phyloP scores from a whole-genome alignment of 2,888 invertebrate genomes.

The Mythimna loreyi region DNA sequence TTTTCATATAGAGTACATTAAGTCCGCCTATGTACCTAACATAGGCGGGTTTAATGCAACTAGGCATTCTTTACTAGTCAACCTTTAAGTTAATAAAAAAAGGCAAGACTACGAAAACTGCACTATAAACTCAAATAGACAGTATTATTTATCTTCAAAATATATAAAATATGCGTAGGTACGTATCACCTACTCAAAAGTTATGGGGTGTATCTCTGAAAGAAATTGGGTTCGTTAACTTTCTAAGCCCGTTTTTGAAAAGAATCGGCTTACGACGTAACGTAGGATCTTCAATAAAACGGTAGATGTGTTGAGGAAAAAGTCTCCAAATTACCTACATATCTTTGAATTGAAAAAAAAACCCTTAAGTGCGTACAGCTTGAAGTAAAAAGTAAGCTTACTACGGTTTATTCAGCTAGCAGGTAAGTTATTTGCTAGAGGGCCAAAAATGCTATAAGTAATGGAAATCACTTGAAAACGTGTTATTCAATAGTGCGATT shows the following conservation, averaged over 20 bases:
- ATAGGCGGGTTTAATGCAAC: too few species aligned
- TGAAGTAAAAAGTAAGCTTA: not conserved
- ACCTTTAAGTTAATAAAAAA: too few species aligned
- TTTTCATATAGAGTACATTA: too few species aligned
- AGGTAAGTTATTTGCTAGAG: not conserved
- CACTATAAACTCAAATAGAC: too few species aligned
- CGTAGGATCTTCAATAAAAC: not conserved
- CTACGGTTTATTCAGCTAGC: not conserved
- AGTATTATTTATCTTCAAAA: slow-evolving; percentile 9
- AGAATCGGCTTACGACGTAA: not conserved
- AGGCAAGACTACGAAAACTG: too few species aligned
- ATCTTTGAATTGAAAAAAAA: not conserved
- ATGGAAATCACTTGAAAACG: too few species aligned
- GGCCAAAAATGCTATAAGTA: not conserved
- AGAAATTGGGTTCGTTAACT: slow-evolving; percentile 22
- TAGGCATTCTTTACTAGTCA: too few species aligned
- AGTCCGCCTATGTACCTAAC: too few species aligned
- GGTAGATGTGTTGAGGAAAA: not conserved
- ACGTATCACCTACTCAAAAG: slow-evolving; percentile 18
- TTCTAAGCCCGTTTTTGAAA: not conserved
- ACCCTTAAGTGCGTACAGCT: not conserved
- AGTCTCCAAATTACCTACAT: not conserved
- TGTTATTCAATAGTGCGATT: too few species aligned
- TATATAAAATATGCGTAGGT: slow-evolving; percentile 17
- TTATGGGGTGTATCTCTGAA: not conserved